Conservation (phyloP, 2,113 vertebrate genomes). For the Collichthys lucidus region DNA sequence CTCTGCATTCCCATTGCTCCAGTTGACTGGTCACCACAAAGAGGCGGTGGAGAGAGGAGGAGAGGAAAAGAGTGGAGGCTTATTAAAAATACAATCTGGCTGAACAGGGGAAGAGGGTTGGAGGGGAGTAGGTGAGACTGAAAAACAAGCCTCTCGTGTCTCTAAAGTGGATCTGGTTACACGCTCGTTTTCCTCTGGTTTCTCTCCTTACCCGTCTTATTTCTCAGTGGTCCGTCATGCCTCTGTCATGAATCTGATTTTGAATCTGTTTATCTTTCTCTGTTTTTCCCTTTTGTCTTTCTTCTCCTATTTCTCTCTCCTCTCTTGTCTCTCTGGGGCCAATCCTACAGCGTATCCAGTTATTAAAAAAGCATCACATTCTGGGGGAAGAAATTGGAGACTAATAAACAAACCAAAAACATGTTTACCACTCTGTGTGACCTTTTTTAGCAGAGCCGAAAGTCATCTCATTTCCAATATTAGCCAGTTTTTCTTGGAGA, state of each 20-base stretch:
- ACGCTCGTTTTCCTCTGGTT: slow-evolving; percentile 55
- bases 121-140: slow-evolving; percentile 61
- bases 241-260: slow-evolving; percentile 57
- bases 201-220: slow-evolving; percentile 40
- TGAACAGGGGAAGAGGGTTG: slow-evolving; percentile 29
- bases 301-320: not conserved
- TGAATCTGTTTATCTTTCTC: slow-evolving; percentile 50
- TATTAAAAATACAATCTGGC: slow-evolving; percentile 70
- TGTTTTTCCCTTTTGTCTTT: slow-evolving; percentile 5
- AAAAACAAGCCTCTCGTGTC: slow-evolving; percentile 60
- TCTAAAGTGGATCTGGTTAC: slow-evolving; percentile 56
- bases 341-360: slow-evolving; percentile 33
- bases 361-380: slow-evolving; percentile 63
- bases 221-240: slow-evolving; percentile 15
- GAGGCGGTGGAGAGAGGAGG: slow-evolving; percentile 32
- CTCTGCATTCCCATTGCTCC: slow-evolving; percentile 34
- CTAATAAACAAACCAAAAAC: slow-evolving; percentile 64
- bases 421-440: slow-evolving; percentile 57
- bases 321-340: slow-evolving; percentile 24
- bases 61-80: slow-evolving; percentile 39
- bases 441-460: slow-evolving; percentile 52
- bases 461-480: slow-evolving; percentile 58
- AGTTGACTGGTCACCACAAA: slow-evolving; percentile 50
- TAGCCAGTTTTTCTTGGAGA: slow-evolving; percentile 27
- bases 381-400: slow-evolving; percentile 62